Evolutionary conservation across 1,140 invertebrate species (phyloP).

Genomic region (Eupeodes corollae): DNA sequence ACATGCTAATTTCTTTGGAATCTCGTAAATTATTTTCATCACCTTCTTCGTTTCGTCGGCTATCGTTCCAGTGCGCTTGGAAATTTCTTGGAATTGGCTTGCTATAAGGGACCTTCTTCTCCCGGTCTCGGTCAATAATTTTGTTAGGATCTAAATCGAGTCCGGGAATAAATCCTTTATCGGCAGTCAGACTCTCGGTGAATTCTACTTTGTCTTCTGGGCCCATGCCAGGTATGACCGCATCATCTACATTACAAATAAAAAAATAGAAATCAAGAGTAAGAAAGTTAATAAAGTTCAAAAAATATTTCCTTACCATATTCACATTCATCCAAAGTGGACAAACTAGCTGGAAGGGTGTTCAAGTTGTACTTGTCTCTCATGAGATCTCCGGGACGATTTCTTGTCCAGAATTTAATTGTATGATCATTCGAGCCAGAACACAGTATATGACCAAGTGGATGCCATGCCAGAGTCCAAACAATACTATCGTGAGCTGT

Average conservation of each 20-base stretch:
- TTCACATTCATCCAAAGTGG: slow-evolving; percentile 60
- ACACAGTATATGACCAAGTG: slow-evolving; percentile 94
- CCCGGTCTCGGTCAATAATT: slow-evolving; percentile 50
- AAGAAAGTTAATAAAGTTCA: not conserved
- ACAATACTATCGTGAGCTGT: slow-evolving; percentile 98
- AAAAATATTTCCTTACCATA: slow-evolving; percentile 46
- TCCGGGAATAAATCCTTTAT: slow-evolving; percentile 65
- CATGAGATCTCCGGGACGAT: slow-evolving; percentile 95
- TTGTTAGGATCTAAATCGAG: slow-evolving; percentile 68
- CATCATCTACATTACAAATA: slow-evolving; percentile 47
- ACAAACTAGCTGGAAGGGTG: slow-evolving; percentile 65
- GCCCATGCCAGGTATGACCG: slow-evolving; percentile 76
- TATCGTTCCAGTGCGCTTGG: slow-evolving; percentile 90
- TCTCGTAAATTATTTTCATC: slow-evolving; percentile 18
- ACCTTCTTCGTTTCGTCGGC: slow-evolving; percentile 40
- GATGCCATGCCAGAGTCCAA: slow-evolving; percentile 98
- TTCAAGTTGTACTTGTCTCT: slow-evolving; percentile 96
- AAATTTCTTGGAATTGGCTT: slow-evolving; percentile 93
- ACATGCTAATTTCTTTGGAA: slow-evolving; percentile 49
- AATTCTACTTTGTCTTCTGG: slow-evolving; percentile 77
- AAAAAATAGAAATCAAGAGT: not conserved
- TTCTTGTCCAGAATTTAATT: slow-evolving; percentile 98
- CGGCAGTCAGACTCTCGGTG: slow-evolving; percentile 39
- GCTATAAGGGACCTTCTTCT: slow-evolving; percentile 82
- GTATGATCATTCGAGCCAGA: slow-evolving; percentile 98